Evolutionary conservation across 2,113 vertebrate genomes (phyloP).

Genomic region (Lepidothrix coronata): DNA sequence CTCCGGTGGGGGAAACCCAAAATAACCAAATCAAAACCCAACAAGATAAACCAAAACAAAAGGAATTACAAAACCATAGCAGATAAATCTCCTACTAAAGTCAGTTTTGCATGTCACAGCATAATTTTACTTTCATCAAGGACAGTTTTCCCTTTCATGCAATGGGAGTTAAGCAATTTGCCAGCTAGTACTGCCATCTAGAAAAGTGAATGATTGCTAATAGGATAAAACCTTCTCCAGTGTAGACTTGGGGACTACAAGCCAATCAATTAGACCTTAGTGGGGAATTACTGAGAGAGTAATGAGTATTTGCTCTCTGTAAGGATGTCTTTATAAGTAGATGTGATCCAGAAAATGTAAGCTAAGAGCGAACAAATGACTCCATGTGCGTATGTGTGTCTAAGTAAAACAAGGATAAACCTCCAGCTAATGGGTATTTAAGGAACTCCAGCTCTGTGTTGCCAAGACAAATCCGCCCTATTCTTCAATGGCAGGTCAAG

Average conservation of each 20-base stretch:
- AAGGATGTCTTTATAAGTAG: constrained; percentile 32
- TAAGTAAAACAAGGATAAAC: constrained; percentile 42
- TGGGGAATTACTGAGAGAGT: constrained; percentile 21
- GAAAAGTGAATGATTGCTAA: constrained; percentile 8
- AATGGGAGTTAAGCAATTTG: constrained; percentile 21
- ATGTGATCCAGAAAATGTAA: constrained; percentile 34
- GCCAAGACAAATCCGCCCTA: constrained; percentile 21
- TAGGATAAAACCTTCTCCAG: background rate
- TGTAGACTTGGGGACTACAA: constrained; percentile 1
- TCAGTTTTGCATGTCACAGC: background rate
- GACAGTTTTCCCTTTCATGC: background rate
- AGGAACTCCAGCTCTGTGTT: background rate
- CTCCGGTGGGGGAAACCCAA: no score
- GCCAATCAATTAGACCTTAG: constrained; percentile 43
- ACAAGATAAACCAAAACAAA: background rate
- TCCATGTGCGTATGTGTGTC: background rate
- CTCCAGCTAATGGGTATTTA: constrained; percentile 35
- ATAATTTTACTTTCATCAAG: background rate
- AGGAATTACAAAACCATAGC: background rate
- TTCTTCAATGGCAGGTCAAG: constrained; percentile 15
- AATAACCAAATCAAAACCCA: background rate
- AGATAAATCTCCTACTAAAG: background rate
- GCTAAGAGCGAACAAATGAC: background rate
- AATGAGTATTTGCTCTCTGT: constrained; percentile 36
- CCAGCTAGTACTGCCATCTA: background rate